Conservation (phyloP, 1,140 invertebrate genomes). For the Hylaeus volcanicus region DNA sequence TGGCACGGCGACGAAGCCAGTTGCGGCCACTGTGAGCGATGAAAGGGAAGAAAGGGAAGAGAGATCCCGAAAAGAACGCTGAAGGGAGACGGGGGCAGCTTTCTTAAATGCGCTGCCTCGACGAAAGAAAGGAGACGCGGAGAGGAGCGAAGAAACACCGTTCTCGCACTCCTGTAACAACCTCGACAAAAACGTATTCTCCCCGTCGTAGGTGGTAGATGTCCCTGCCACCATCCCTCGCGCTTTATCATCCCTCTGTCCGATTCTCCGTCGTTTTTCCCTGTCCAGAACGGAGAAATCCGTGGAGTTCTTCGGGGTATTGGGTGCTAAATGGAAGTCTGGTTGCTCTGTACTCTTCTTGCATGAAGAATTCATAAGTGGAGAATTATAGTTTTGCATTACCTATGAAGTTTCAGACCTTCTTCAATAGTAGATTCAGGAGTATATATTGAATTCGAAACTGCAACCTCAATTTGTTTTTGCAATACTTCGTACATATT, state of each 20-base stretch:
- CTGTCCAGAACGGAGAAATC: constrained; percentile 38
- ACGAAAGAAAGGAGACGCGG: constrained; percentile 51
- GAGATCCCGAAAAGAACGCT: constrained; percentile 52
- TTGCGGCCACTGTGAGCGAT: constrained; percentile 42
- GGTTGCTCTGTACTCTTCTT: too few species aligned
- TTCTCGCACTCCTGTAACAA: constrained; percentile 41
- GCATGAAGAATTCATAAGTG: too few species aligned
- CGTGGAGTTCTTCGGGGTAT: constrained; percentile 36
- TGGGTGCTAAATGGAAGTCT: constrained; percentile 40
- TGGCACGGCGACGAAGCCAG: constrained; percentile 30
- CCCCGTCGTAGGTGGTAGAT: constrained; percentile 40
- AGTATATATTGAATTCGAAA: too few species aligned
- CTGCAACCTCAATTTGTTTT: too few species aligned
- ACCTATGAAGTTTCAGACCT: too few species aligned
- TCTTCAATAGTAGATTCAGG: too few species aligned
- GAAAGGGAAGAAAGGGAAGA: constrained; percentile 66
- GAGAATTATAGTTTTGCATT: too few species aligned
- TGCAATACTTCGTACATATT: too few species aligned
- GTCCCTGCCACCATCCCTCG: constrained; percentile 11
- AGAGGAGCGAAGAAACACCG: constrained; percentile 22
- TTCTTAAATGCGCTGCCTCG: constrained; percentile 66
- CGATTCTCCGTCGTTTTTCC: constrained; percentile 17
- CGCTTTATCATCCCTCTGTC: constrained; percentile 6
- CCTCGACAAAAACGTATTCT: constrained; percentile 58
- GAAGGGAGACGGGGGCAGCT: constrained; percentile 59